Evolutionary conservation across 2,888 invertebrate genomes (phyloP).

Genomic region (Parnassius smintheus): DNA sequence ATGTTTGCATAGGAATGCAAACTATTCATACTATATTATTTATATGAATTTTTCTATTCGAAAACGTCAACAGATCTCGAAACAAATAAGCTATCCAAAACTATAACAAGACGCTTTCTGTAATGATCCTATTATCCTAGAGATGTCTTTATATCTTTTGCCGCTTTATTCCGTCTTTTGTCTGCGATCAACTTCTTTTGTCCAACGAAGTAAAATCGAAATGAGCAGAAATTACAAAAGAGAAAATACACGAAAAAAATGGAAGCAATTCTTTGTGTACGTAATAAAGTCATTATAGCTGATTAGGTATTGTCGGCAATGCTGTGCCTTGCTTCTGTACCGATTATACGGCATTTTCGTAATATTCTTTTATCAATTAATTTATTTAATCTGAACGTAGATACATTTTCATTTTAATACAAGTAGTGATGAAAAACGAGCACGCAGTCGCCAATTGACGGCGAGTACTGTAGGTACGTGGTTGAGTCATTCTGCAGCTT

Average conservation of each 20-base stretch:
- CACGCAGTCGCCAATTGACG: too few species aligned
- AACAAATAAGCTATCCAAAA: slow-evolving; percentile 1
- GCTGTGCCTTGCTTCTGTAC: too few species aligned
- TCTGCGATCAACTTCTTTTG: slow-evolving; percentile 30
- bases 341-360: neutral
- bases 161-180: slow-evolving; percentile 30
- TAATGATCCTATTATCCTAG: slow-evolving; percentile 29
- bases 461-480: too few species aligned
- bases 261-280: slow-evolving; percentile 31
- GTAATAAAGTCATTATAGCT: slow-evolving; percentile 23
- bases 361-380: neutral
- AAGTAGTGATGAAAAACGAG: too few species aligned
- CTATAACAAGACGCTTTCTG: slow-evolving; percentile 18
- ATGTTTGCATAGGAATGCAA: neutral
- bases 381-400: neutral
- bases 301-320: slow-evolving; percentile 6
- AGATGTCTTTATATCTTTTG: slow-evolving; percentile 29
- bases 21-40: neutral
- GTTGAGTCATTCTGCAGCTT: too few species aligned
- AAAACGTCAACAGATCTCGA: neutral
- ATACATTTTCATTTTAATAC: too few species aligned
- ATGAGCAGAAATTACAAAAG: slow-evolving; percentile 33
- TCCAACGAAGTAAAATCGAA: slow-evolving; percentile 27
- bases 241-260: slow-evolving; percentile 27
- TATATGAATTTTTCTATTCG: neutral